Conservation (phyloP, 2,797 vertebrate genomes). For the Manis javanica region DNA sequence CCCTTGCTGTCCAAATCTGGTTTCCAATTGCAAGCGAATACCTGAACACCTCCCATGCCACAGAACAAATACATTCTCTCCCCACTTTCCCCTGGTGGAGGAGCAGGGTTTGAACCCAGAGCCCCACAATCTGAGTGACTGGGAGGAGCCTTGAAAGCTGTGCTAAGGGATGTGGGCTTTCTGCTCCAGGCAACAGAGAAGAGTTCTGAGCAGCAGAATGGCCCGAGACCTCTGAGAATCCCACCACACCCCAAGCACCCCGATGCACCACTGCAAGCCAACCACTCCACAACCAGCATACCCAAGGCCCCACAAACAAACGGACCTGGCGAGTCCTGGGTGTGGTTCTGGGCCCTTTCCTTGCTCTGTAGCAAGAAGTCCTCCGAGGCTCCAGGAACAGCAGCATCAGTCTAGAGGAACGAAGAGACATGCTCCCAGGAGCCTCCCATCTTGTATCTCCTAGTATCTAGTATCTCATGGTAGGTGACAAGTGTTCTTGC, state of each 20-base stretch:
- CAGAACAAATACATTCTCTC: background rate
- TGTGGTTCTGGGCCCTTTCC: background rate
- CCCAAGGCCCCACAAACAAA: background rate
- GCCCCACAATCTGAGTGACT: background rate
- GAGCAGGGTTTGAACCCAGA: background rate
- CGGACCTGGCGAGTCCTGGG: background rate
- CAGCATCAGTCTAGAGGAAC: background rate
- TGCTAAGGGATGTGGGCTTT: background rate
- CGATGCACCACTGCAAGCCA: fast-evolving
- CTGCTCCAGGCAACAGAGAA: background rate
- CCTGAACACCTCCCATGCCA: background rate
- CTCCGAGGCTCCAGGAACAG: background rate
- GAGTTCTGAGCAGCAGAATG: background rate
- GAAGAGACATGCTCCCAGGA: background rate
- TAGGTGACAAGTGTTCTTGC: fast-evolving
- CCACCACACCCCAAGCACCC: background rate
- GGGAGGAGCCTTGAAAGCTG: background rate
- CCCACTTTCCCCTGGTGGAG: background rate
- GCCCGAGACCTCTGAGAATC: background rate
- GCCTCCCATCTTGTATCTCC: background rate
- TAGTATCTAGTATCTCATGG: fast-evolving
- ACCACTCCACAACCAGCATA: background rate
- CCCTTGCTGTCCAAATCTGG: background rate
- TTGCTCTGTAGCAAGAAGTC: background rate
- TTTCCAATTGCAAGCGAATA: background rate